Base-by-base conservation (phyloP, 2,113 vertebrate species). In the Cromileptes altivelis region DNA sequence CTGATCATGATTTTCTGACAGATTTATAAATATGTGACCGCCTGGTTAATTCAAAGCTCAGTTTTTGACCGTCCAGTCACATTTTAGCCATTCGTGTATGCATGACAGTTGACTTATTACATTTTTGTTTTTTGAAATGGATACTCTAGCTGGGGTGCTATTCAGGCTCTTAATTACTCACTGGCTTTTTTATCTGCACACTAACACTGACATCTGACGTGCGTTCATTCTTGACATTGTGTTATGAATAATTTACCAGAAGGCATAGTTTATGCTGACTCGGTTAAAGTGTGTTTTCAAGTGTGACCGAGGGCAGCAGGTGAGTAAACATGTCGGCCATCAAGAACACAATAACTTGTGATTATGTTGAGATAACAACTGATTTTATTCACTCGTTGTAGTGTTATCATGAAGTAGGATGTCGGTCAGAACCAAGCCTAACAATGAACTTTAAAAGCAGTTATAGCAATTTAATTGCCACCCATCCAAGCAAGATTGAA, bases 321-420 rank as follows among this genome's bases (percentile, higher is more conserved):
- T 56, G 70, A 75, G 70, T 52, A 75, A 81, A 81, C 69, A 69
- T 4, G 1, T 78, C 14, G 17, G 45, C 55, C 19, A 13, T 52
- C 61, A 68, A 9, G 23, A 58, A 27, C 74, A 61, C 67, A 72
- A 47, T 80, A 15, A 76, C 40, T 1, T 49, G n/a, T 57, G 37
- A 82, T 72, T 37, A 0, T 30, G 60, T 55, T 71, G 0, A 57
- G 30, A 78, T 63, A 62, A 52, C 23, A 42, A 27, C 42, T 19
- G 12, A 53, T 71, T 57, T 25, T 23, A 45, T 57, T 57, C 17
- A 57, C 53, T 62, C 4, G 18, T 27, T 49, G 17, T 15, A 61
- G 19, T 0, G 2, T 18, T 14, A 18, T 21, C 15, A 30, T 69
- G 40, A 62, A 4, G 33, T 65, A 27, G 11, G 19, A 0, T 71